Base-by-base conservation (phyloP, 2,797 vertebrate genomes). In the Gymnocypris eckloni region DNA sequence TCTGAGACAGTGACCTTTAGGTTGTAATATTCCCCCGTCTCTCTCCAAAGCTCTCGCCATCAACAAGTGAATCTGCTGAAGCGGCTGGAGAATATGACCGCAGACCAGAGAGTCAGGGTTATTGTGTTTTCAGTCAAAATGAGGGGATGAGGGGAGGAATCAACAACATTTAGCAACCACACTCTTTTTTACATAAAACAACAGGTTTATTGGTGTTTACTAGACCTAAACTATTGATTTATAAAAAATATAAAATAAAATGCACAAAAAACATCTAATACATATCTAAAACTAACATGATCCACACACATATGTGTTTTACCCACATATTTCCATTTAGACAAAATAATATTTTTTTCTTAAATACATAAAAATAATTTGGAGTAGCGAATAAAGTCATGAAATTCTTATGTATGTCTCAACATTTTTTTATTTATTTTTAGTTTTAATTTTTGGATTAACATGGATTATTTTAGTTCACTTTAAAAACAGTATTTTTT, bases 1-100 rank as follows among this genome's bases (percentile, higher is more conserved):
- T 84, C 39, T 81, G 48, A 84, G 56, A 67, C 78, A 13, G 56
- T 52, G 78, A 78, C 78, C 78, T 81, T 86, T 80, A 61, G 59
- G 69, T 73, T 86, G 78, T 81, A 75, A 73, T 75, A 81, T 86
- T 73, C 54, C 69, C 41, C 54, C 18, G 33, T 33, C 28, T 33
- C 28, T 56, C 59, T 77, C 70, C 67, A 73, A 86, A 78, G 10
- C 56, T 13, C 61, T 50, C 18, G 39, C 61, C 28, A 77, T 76
- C 12, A 80, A 81, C 77, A 86, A 73, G 77, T 64, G 43, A 81
- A 81, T 86, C 67, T 67, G 45, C 41, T 28, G 13, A 78, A 77
- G 54, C 11, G 16, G 59, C 9, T n/a, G 11, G 45, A 67, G 45
- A 78, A 69, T 28, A 69, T 28, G 37, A 43, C 16, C 11, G 18